These are phyloP conservation scores for Sciaenops ocellatus DNA, from an alignment of 2,797 vertebrate genomes.

Conservation along the genomic window DNA sequence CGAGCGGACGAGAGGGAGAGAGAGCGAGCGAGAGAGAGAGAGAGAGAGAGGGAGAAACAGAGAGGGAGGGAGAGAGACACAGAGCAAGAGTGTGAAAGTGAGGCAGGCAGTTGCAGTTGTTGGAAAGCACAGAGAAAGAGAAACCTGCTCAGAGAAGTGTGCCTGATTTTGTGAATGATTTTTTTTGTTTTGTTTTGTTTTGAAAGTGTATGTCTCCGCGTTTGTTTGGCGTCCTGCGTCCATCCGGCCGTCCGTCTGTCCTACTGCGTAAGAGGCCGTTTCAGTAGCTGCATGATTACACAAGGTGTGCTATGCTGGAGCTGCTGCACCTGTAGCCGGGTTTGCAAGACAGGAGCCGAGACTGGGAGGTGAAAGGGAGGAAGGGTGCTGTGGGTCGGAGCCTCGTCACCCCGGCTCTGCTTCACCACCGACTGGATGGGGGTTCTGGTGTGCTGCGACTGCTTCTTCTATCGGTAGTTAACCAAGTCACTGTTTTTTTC, in stretches of 20 bases:
- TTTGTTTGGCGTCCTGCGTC: conserved; percentile 3
- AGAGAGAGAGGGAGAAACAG: conserved; percentile 39
- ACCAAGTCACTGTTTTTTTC: conserved; percentile 4
- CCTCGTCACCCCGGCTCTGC: conserved; percentile 59
- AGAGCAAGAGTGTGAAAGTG: conserved; percentile 71
- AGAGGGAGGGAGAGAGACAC: conserved; percentile 32
- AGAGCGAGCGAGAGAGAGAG: background rate
- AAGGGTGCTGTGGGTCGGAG: conserved; percentile 49
- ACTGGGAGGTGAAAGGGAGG: conserved; percentile 44
- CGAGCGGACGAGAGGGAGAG: conserved; percentile 37
- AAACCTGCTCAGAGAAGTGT: conserved; percentile 60
- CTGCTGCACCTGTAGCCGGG: conserved; percentile 78
- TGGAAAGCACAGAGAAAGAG: conserved; percentile 65
- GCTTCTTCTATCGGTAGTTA: conserved; percentile 90
- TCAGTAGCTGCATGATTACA: conserved; percentile 16
- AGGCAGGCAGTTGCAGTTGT: conserved; percentile 75
- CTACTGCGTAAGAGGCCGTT: conserved; percentile 7
- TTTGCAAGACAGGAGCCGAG: conserved; percentile 40
- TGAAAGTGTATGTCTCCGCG: background rate
- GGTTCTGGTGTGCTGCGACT: conserved; percentile 90
- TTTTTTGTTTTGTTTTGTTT: conserved; percentile 44
- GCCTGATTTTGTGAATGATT: conserved; percentile 62
- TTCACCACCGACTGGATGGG: conserved; percentile 82
- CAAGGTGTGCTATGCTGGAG: conserved; percentile 60
- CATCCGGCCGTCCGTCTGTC: background rate